Conservation (phyloP, 2,888 invertebrate genomes). For the Agrilus mali region DNA sequence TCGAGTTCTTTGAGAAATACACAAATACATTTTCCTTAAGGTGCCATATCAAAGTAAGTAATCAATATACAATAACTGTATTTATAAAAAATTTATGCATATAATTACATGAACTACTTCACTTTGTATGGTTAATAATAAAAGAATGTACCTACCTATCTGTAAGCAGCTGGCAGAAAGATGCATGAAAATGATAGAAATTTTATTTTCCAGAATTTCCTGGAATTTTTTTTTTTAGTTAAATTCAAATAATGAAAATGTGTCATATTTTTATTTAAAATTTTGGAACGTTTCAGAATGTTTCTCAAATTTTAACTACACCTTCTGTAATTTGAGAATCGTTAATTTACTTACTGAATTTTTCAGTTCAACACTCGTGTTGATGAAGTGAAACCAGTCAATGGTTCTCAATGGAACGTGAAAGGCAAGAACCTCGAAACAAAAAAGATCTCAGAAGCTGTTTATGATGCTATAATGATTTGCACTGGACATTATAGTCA, state of each 20-base stretch:
- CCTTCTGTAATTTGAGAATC: not conserved
- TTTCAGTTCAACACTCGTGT: conserved; percentile 23
- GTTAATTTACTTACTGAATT: not conserved
- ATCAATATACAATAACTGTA: no score
- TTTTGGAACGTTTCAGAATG: conserved; percentile 5
- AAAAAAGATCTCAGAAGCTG: conserved; percentile 26
- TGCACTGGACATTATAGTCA: no score
- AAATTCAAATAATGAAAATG: no score
- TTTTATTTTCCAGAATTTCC: no score
- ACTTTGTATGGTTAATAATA: no score
- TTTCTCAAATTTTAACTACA: not conserved
- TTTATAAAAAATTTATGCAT: no score
- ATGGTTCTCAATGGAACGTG: conserved; percentile 45
- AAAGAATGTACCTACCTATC: no score
- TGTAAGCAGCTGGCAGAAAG: no score
- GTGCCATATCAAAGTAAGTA: conserved; percentile 49
- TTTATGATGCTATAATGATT: not conserved
- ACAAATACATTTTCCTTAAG: conserved; percentile 49
- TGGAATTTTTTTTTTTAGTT: no score
- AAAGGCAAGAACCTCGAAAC: conserved; percentile 40
- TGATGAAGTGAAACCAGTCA: conserved; percentile 16
- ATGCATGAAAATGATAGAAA: no score
- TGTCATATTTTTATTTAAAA: not conserved
- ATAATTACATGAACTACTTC: no score
- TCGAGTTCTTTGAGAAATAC: conserved; percentile 55